These are phyloP conservation scores for Melikaiella ostensackeni DNA, from an alignment of 2,888 invertebrate species.

Conservation along the genomic window DNA sequence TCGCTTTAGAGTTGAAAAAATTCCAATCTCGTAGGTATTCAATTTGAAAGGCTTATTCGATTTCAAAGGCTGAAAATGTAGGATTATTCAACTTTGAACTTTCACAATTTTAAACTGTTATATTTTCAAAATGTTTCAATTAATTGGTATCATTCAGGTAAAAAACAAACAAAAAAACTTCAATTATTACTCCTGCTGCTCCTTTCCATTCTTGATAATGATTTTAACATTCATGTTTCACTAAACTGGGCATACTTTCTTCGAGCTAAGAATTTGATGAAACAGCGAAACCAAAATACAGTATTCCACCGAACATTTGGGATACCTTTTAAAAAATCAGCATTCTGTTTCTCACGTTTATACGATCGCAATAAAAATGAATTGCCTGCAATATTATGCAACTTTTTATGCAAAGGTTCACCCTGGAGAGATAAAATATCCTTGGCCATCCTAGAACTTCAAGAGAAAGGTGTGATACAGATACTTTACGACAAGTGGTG, in stretches of 20 bases:
- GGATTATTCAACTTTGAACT: no score
- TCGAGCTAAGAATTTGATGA: neutral
- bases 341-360: neutral
- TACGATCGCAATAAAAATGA: neutral
- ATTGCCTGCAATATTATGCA: neutral
- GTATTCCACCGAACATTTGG: neutral
- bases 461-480: slow-evolving; percentile 96
- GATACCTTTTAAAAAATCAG: neutral
- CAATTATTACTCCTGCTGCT: no score
- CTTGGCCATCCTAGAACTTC: slow-evolving; percentile 94
- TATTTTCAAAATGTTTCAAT: no score
- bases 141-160: no score
- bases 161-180: no score
- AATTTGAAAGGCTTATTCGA: no score
- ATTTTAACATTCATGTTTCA: neutral
- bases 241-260: neutral
- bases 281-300: neutral
- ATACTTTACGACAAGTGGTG: slow-evolving; percentile 98
- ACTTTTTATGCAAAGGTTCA: slow-evolving; percentile 79
- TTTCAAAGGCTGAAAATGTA: no score
- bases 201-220: no score
- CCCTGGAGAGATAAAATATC: slow-evolving; percentile 99
- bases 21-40: no score
- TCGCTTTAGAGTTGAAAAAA: no score
- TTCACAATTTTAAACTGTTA: no score